Percentiles rank a stretch among this genome's conserved stretches.
Conservation (phyloP, 1,140 invertebrate species). For the Pogonognathellus flavescens region DNA sequence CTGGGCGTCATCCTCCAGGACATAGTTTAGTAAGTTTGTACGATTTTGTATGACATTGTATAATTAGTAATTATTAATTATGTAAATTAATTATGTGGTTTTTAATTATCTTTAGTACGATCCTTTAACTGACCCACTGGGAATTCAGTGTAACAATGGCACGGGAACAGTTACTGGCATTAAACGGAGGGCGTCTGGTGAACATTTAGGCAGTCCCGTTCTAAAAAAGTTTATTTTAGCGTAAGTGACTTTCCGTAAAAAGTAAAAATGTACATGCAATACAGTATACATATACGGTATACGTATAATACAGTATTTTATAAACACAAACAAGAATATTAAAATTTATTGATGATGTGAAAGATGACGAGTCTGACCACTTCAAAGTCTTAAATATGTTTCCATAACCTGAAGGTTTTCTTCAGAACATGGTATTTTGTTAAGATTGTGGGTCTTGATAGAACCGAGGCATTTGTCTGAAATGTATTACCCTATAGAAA, state of each 20-base stretch:
- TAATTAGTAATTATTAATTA: too few species aligned
- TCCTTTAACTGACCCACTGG: conserved; percentile 80
- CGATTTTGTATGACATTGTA: too few species aligned
- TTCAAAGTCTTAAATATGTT: neutral
- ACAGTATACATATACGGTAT: too few species aligned
- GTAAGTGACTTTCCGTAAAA: conserved; percentile 70
- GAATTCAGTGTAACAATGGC: conserved; percentile 80
- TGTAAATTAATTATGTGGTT: too few species aligned
- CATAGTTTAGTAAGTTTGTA: conserved; percentile 68
- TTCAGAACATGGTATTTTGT: conserved; percentile 43
- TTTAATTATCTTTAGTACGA: conserved; percentile 59
- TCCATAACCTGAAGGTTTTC: conserved; percentile 54
- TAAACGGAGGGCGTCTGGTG: conserved; percentile 84
- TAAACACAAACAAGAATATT: too few species aligned
- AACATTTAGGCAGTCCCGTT: conserved; percentile 76
- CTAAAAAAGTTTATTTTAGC: conserved; percentile 86
- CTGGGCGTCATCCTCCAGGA: conserved; percentile 51
- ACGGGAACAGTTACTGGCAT: conserved; percentile 69
- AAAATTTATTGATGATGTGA: too few species aligned
- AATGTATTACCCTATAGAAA: conserved; percentile 11
- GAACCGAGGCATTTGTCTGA: conserved; percentile 65
- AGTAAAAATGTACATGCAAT: neutral
- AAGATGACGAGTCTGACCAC: conserved; percentile 63
- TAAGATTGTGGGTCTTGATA: conserved; percentile 50
- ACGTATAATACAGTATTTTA: too few species aligned